phyloP scores from a whole-genome alignment of 2,888 invertebrate species.

The Allophyes oxyacanthae region DNA sequence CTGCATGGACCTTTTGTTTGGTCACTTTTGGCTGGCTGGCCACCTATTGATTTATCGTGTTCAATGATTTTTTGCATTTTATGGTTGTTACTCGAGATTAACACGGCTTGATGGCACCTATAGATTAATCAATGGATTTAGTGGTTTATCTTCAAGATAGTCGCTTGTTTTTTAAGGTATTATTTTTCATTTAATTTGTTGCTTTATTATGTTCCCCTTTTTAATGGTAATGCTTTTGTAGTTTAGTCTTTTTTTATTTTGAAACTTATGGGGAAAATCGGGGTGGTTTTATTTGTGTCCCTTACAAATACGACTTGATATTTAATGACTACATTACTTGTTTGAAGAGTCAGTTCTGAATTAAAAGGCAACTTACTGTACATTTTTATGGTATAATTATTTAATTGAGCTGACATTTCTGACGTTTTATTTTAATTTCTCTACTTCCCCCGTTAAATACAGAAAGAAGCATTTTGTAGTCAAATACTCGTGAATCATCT shows the following conservation, averaged over 20 bases:
- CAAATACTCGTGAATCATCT: conserved; percentile 44
- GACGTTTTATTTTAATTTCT: not conserved
- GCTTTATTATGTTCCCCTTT: conserved; percentile 53
- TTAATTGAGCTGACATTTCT: not conserved
- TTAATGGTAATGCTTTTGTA: conserved; percentile 48
- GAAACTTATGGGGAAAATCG: conserved; percentile 38
- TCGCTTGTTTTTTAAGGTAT: conserved; percentile 45
- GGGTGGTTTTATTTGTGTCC: conserved; percentile 29
- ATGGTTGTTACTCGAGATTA: conserved; percentile 57
- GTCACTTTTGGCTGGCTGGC: conserved; percentile 60
- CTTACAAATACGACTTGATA: conserved; percentile 19
- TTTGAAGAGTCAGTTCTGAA: not conserved
- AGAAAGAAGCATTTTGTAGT: conserved; percentile 32
- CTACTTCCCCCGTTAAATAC: conserved; percentile 3
- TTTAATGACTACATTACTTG: conserved; percentile 24
- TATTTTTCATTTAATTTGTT: conserved; percentile 52
- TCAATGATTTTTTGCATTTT: conserved; percentile 68
- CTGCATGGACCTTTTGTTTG: conserved; percentile 76
- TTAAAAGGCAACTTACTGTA: no score
- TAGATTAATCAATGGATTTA: conserved; percentile 58
- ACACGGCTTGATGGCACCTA: conserved; percentile 49
- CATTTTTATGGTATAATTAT: not conserved
- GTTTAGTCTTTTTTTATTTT: conserved; percentile 20
- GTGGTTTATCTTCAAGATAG: conserved; percentile 46
- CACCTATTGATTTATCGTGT: conserved; percentile 70